Evolutionary conservation across 1,140 invertebrate species (phyloP).

Genomic region (Homarus americanus): DNA sequence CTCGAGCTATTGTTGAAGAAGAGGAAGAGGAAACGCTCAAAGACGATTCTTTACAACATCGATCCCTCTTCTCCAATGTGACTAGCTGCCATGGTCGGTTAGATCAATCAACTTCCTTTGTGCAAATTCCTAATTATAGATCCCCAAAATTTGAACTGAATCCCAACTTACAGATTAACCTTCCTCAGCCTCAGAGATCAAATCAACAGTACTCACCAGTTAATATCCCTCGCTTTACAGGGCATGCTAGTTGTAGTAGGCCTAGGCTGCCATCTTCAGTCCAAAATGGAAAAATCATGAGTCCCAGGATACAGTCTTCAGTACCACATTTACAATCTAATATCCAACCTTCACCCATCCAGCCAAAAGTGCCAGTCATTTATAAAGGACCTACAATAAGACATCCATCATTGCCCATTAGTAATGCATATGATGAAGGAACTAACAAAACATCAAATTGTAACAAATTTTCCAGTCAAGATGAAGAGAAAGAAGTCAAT

Average conservation of each 20-base stretch:
- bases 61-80: slow-evolving; percentile 14
- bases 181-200: neutral
- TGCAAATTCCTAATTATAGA: neutral
- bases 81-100: neutral
- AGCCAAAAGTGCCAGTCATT: neutral
- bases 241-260: neutral
- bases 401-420: neutral
- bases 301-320: neutral
- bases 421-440: neutral
- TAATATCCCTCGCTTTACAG: neutral
- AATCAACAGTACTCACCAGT: neutral
- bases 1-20: slow-evolving; percentile 46
- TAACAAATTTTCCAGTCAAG: neutral
- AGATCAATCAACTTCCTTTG: too few species aligned
- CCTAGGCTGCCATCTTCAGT: neutral
- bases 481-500: slow-evolving; percentile 43
- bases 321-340: neutral
- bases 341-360: neutral
- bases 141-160: neutral
- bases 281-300: too few species aligned
- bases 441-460: neutral
- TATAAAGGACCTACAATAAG: neutral
- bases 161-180: neutral
- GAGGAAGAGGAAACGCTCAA: slow-evolving; percentile 25
- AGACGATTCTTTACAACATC: neutral